phyloP scores from a whole-genome alignment of 1,140 invertebrate genomes.

The Drosophila funebris region DNA sequence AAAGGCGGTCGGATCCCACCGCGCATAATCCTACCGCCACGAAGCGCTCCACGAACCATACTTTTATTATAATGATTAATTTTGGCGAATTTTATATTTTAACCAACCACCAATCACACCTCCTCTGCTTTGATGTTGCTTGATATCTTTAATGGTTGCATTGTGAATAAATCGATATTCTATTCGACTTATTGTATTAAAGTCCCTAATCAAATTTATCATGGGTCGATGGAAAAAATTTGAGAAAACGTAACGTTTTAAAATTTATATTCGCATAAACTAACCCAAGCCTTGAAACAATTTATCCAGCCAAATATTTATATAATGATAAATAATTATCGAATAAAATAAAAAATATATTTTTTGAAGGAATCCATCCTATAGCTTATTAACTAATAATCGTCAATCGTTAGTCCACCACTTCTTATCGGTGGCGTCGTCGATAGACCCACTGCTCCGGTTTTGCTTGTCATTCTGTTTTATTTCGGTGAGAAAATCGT shows the following conservation, averaged over 20 bases:
- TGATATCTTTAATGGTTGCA: slow-evolving; percentile 9
- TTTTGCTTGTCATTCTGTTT: slow-evolving; percentile 73
- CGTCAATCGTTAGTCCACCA: not conserved
- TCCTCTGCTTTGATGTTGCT: not conserved
- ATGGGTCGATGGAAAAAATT: not conserved
- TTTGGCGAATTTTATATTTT: slow-evolving; percentile 38
- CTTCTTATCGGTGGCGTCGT: slow-evolving; percentile 7
- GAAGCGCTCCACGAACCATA: slow-evolving; percentile 77
- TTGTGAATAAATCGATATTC: not conserved
- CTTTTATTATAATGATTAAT: slow-evolving; percentile 69
- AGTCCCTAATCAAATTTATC: not conserved
- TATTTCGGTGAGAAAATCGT: slow-evolving; percentile 55
- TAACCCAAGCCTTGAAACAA: too few species aligned
- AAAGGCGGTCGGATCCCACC: slow-evolving; percentile 88
- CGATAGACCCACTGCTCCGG: slow-evolving; percentile 20
- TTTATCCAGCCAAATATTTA: too few species aligned
- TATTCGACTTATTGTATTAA: not conserved
- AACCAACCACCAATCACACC: slow-evolving; percentile 3
- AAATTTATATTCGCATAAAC: too few species aligned
- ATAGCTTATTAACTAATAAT: too few species aligned
- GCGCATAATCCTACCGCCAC: slow-evolving; percentile 88
- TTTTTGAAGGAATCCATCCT: too few species aligned
- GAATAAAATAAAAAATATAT: too few species aligned
- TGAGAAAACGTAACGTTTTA: too few species aligned
- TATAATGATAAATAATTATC: too few species aligned